Evolutionary conservation across 2,113 vertebrate genomes (phyloP).

Genomic region (Atherinomorus stipes): DNA sequence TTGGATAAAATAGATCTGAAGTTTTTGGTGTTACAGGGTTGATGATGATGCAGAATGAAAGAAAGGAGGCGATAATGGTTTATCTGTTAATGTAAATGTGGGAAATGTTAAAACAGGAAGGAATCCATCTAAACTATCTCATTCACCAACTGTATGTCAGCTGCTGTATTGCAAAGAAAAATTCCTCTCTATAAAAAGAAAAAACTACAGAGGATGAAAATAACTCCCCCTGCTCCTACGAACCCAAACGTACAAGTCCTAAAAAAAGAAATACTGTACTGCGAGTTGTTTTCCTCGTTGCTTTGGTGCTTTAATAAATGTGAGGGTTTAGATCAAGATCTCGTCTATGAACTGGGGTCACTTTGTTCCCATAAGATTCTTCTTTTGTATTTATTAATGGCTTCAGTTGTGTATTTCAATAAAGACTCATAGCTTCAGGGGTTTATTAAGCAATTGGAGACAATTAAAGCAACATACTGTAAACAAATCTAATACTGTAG

Average conservation of each 20-base stretch:
- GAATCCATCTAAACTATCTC: neutral
- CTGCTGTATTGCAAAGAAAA: conserved; percentile 16
- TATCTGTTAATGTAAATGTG: conserved; percentile 34
- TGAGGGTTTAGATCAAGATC: neutral
- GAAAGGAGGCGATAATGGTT: neutral
- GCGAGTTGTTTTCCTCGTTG: neutral
- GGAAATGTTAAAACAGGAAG: conserved; percentile 8
- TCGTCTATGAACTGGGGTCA: neutral
- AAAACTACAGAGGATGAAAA: conserved; percentile 13
- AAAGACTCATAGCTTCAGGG: rapidly evolving
- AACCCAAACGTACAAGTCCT: conserved; percentile 2
- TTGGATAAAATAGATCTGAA: neutral
- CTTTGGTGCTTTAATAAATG: neutral
- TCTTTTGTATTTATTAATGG: neutral
- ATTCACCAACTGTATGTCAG: neutral
- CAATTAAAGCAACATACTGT: neutral
- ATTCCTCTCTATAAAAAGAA: neutral
- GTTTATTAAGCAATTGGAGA: neutral
- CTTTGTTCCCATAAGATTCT: neutral
- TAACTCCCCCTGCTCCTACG: neutral
- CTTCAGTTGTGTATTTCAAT: neutral
- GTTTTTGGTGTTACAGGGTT: neutral
- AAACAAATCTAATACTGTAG: neutral
- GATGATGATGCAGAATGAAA: neutral
- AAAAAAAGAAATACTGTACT: neutral